A percentile compares a stretch with the other conserved stretches of the same genome.
phyloP scores from a whole-genome alignment of 2,113 vertebrate species.

The Parotia lawesii region DNA sequence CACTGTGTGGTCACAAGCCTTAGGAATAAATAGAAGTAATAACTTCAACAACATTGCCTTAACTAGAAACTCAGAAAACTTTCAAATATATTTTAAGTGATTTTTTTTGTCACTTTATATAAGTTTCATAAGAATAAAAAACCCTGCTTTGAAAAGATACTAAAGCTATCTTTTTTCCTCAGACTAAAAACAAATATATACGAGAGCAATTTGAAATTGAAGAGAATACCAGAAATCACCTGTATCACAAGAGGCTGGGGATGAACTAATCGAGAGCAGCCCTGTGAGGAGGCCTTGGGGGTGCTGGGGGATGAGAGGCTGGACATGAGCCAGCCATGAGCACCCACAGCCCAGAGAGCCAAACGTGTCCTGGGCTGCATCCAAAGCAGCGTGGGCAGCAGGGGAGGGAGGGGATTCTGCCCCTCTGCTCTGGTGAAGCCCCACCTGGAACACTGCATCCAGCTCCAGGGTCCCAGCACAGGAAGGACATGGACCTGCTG shows the following conservation, averaged over 20 bases:
- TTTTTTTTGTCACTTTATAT: not conserved
- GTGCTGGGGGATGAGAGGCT: not conserved
- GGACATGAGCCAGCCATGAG: not conserved
- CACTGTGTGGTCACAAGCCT: not conserved
- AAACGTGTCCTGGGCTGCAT: not conserved
- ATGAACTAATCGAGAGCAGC: not conserved
- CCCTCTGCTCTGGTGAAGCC: not conserved
- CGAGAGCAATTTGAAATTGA: not conserved
- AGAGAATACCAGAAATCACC: not conserved
- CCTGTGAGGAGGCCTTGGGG: not conserved
- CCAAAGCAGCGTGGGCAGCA: not conserved
- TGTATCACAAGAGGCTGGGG: not conserved
- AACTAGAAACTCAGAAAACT: not conserved
- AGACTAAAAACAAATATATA: not conserved
- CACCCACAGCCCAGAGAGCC: not conserved
- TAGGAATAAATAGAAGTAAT: not conserved
- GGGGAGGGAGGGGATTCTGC: not conserved
- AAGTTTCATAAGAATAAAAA: not conserved
- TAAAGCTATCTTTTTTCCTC: accelerated
- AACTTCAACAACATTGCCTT: not conserved
- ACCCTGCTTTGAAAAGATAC: not conserved
- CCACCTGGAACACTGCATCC: not conserved
- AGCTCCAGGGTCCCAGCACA: not conserved
- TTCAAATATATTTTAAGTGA: not conserved
- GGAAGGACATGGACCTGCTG: not conserved